A percentile compares a stretch with the other conserved stretches of the same genome.
Conservation (phyloP, 2,888 invertebrate genomes). For the Elysia crispata region DNA sequence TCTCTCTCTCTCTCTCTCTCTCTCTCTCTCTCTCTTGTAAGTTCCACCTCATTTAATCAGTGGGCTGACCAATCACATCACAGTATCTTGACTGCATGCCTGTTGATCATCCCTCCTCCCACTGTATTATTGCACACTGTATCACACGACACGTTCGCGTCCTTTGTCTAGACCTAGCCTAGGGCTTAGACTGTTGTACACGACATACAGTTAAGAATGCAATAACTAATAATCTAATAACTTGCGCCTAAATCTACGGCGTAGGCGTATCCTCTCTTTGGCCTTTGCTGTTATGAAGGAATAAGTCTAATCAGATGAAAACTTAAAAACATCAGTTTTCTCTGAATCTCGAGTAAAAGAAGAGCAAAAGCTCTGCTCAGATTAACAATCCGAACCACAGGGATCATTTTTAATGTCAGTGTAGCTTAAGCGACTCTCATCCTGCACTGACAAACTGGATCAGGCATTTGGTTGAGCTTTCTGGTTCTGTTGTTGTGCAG, state of each 20-base stretch:
- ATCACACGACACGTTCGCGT: no score
- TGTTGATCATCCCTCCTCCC: not conserved
- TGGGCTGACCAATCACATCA: no score
- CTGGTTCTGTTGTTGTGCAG: not conserved
- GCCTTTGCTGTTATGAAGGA: conserved; percentile 45
- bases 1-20: no score
- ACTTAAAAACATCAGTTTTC: conserved; percentile 42
- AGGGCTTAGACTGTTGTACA: no score
- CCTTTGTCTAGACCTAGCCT: no score
- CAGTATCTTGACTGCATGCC: conserved; percentile 23
- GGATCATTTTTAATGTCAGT: not conserved
- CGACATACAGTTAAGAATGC: not conserved
- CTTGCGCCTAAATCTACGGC: conserved; percentile 23
- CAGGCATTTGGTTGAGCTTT: not conserved
- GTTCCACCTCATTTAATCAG: no score
- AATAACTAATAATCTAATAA: not conserved
- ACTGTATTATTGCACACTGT: not conserved
- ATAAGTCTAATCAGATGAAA: conserved; percentile 42
- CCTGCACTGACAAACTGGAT: not conserved
- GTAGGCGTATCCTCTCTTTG: conserved; percentile 42
- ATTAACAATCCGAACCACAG: conserved; percentile 14
- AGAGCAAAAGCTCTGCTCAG: conserved; percentile 44
- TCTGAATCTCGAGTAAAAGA: conserved; percentile 48
- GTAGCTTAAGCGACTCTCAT: not conserved
- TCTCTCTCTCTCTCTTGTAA: no score